These are phyloP conservation scores for Periplaneta americana DNA, from an alignment of 1,140 invertebrate species.

Conservation along the genomic window DNA sequence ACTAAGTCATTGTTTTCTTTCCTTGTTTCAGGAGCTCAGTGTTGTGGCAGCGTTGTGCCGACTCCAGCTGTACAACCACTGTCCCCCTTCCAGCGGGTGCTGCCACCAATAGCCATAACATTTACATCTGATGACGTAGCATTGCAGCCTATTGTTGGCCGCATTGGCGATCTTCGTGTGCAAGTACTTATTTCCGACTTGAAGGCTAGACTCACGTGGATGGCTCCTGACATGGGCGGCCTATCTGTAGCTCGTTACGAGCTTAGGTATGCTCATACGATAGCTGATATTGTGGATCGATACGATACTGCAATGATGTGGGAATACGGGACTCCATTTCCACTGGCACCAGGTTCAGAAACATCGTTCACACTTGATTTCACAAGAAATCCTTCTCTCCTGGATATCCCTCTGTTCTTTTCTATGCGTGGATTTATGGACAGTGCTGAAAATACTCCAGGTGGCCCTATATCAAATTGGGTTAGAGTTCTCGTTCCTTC, in stretches of 20 bases:
- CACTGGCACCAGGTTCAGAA: conserved; percentile 37
- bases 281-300: conserved; percentile 40
- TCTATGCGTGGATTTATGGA: conserved; percentile 43
- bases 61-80: conserved; percentile 36
- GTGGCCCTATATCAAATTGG: conserved; percentile 49
- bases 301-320: conserved; percentile 36
- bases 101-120: conserved; percentile 38
- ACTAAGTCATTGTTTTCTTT: not conserved
- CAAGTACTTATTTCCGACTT: conserved; percentile 35
- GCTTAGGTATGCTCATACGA: conserved; percentile 36
- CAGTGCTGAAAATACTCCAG: conserved; percentile 27
- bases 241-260: conserved; percentile 42
- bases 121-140: conserved; percentile 34
- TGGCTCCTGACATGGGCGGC: conserved; percentile 47
- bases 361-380: conserved; percentile 41
- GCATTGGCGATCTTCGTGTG: conserved; percentile 42
- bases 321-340: conserved; percentile 34
- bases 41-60: conserved; percentile 42
- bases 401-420: conserved; percentile 44
- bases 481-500: conserved; percentile 44
- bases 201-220: conserved; percentile 44
- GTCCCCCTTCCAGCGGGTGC: conserved; percentile 40
- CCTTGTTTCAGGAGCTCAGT: conserved; percentile 29
- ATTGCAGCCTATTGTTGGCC: conserved; percentile 24
- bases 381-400: conserved; percentile 34